Conservation (phyloP, 2,888 invertebrate genomes). For the Drosophila borealis region DNA sequence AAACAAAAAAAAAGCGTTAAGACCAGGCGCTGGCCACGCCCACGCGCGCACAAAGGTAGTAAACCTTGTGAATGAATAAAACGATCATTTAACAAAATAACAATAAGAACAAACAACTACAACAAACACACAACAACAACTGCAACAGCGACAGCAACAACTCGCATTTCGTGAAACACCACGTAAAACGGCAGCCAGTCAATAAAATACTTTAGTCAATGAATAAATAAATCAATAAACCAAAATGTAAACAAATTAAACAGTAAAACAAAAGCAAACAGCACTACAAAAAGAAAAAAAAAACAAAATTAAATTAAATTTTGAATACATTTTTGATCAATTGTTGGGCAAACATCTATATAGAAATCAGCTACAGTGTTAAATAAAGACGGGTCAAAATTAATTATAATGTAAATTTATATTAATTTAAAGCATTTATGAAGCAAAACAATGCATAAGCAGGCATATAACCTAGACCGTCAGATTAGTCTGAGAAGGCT, state of each 20-base stretch:
- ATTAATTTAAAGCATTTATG: no score
- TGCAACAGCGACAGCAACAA: constrained; percentile 25
- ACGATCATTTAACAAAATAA: constrained; percentile 35
- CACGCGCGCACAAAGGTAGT: constrained; percentile 33
- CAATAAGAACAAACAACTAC: constrained; percentile 20
- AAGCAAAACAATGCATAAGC: no score
- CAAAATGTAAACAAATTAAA: constrained; percentile 68
- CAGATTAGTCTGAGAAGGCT: no score
- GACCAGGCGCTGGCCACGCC: constrained; percentile 48
- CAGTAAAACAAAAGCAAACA: constrained; percentile 54
- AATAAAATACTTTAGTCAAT: constrained; percentile 71
- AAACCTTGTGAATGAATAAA: constrained; percentile 60
- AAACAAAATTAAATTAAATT: constrained; percentile 18
- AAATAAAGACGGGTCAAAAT: no score
- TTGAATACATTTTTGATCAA: constrained; percentile 25
- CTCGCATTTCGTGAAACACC: constrained; percentile 27
- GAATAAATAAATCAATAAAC: constrained; percentile 75
- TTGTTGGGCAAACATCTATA: constrained; percentile 28
- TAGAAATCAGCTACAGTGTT: constrained; percentile 36
- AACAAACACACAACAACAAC: neutral
- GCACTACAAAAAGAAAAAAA: constrained; percentile 8
- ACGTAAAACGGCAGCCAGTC: constrained; percentile 52
- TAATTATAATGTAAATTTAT: neutral
- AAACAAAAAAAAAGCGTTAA: constrained; percentile 16
- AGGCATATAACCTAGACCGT: no score